phyloP scores from a whole-genome alignment of 2,113 vertebrate species.

The Dryoscopus gambensis region DNA sequence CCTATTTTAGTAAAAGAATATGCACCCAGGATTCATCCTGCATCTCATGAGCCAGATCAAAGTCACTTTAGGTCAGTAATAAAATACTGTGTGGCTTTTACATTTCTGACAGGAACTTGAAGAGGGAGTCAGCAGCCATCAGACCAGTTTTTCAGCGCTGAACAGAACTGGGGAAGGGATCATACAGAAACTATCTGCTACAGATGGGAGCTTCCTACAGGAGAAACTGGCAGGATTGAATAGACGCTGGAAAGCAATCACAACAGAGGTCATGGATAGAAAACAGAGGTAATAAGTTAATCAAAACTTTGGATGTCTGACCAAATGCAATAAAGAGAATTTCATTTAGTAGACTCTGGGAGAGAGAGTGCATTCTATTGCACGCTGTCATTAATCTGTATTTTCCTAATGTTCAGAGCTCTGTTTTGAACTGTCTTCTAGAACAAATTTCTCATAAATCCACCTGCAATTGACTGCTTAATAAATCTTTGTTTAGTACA shows the following conservation, averaged over 20 bases:
- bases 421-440: neutral
- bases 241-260: constrained; percentile 79
- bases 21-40: neutral
- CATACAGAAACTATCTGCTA: constrained; percentile 80
- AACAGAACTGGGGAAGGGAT: constrained; percentile 83
- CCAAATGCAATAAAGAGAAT: neutral
- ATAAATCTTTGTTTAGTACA: neutral
- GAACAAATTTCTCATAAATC: neutral
- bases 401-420: neutral
- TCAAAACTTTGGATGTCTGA: neutral
- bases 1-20: neutral
- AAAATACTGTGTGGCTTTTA: neutral
- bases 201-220: constrained; percentile 82
- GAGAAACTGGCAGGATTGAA: constrained; percentile 83
- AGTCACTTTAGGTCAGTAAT: neutral
- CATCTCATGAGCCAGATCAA: neutral
- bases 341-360: neutral
- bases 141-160: constrained; percentile 72
- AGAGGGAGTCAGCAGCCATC: constrained; percentile 82
- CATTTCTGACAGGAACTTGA: constrained; percentile 84
- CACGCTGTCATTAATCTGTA: neutral
- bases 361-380: neutral
- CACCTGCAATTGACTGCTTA: neutral
- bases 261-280: constrained; percentile 74
- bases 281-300: constrained; percentile 79